Conservation (phyloP, 2,888 invertebrate species). For the Apodemia duryi region DNA sequence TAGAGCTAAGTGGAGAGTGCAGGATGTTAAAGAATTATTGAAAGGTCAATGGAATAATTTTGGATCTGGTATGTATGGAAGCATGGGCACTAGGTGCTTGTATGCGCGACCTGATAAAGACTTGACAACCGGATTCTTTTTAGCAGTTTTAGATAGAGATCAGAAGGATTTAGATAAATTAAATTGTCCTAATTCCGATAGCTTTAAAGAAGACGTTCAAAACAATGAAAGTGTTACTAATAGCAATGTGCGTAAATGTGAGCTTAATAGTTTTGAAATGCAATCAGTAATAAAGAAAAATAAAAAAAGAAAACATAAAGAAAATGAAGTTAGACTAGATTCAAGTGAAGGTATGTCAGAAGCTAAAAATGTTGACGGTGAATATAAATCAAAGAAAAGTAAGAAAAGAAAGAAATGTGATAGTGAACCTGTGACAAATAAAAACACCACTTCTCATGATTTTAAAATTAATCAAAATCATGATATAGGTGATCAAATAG, state of each 20-base stretch:
- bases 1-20: constrained; percentile 79
- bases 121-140: constrained; percentile 95
- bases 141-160: constrained; percentile 90
- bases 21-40: constrained; percentile 80
- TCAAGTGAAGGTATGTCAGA: constrained; percentile 21
- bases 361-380: neutral
- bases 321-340: constrained; percentile 2
- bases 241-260: constrained; percentile 17
- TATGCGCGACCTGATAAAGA: constrained; percentile 88
- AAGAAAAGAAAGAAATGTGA: constrained; percentile 20
- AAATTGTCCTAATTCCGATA: neutral
- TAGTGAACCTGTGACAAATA: neutral
- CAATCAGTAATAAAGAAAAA: constrained; percentile 26
- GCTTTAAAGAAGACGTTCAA: constrained; percentile 15
- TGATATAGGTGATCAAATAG: neutral
- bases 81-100: constrained; percentile 86
- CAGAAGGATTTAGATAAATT: constrained; percentile 55
- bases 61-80: constrained; percentile 82
- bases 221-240: constrained; percentile 22
- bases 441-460: neutral
- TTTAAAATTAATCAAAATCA: neutral
- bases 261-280: neutral
- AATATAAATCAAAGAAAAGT: constrained; percentile 22
- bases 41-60: constrained; percentile 84
- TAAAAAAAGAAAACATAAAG: constrained; percentile 16